These are phyloP conservation scores for Ceratotherium simum DNA, from an alignment of 2,113 vertebrate genomes.

Conservation along the genomic window DNA sequence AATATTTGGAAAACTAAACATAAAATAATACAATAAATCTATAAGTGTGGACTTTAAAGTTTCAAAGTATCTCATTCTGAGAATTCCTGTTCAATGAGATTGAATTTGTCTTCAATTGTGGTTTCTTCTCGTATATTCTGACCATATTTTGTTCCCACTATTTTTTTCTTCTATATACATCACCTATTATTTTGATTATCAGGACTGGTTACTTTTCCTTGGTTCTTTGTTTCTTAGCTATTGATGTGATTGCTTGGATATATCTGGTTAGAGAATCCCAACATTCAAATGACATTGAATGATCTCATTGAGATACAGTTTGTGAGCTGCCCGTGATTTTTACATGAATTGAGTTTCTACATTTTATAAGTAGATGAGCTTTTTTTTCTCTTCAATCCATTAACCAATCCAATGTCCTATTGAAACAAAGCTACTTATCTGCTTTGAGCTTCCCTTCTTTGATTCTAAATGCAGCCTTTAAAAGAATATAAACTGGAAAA, in stretches of 20 bases:
- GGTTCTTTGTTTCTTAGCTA: background rate
- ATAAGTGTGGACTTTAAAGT: background rate
- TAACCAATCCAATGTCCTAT: background rate
- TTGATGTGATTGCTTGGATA: background rate
- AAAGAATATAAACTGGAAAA: background rate
- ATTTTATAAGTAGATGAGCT: background rate
- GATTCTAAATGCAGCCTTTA: background rate
- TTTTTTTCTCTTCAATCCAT: background rate
- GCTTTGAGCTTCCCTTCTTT: constrained; percentile 1
- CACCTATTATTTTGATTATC: background rate
- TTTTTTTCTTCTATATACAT: background rate
- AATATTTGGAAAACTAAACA: constrained; percentile 48
- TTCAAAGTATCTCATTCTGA: background rate
- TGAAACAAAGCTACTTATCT: background rate
- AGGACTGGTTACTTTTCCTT: background rate
- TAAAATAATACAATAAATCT: constrained; percentile 25
- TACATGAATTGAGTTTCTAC: background rate
- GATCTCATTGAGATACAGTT: background rate
- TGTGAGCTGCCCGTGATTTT: background rate
- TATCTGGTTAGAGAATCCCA: background rate
- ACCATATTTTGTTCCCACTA: background rate
- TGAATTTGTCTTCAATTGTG: background rate
- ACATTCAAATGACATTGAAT: background rate
- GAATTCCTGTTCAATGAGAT: constrained; percentile 38
- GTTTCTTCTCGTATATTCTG: background rate